Base-by-base conservation (phyloP, 1,140 invertebrate species). In the Drosophila setifemur region DNA sequence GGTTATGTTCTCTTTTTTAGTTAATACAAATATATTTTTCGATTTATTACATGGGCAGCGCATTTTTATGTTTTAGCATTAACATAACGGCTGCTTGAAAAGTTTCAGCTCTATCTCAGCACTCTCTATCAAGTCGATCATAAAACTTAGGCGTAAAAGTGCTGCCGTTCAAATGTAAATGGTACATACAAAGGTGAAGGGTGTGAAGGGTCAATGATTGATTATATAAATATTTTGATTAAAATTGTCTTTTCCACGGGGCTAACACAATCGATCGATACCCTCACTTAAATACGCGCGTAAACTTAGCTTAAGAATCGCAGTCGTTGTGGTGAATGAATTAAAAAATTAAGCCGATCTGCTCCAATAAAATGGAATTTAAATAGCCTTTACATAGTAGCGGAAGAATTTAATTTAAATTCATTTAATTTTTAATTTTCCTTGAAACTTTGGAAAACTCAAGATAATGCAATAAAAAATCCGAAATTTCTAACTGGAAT, bases 21-120 rank as follows among this genome's bases (percentile, higher is more conserved):
- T 83, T 74, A 78, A 79, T 83, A 83, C 74, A 83, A 83, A 83
- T 85, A 83, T 83, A 79, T 79, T 85, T 79, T 85, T 83, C 54
- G 37, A 64, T 67, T 74, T 79, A 82, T 72, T 82, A 75, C 47
- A 81, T 54, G 63, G 69, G 54, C 72, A 75, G 76, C 76, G 58
- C 55, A 70, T 67, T 81, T 82, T 81, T 79, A 85, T 85, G 79
- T 83, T 83, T 83, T 85, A 63, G 71, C 70, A 63, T 74, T 85
- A 83, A 79, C 79, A 83, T 85, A 83, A 83, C 79, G 60, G 81
- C 79, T 72, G 66, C 79, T 85, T 69, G 57, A 64, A 55, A 66
- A 53, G 21, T 45, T 54, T 69, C 67, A 71, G 49, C 48, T 72
- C 61, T 55, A 28, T 66, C n/a, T n/a, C n/a, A n/a, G n/a, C n/a